Percentiles rank a stretch among this genome's conserved stretches.
Evolutionary conservation across 2,113 vertebrate genomes (phyloP).

Genomic region (Hucho hucho): DNA sequence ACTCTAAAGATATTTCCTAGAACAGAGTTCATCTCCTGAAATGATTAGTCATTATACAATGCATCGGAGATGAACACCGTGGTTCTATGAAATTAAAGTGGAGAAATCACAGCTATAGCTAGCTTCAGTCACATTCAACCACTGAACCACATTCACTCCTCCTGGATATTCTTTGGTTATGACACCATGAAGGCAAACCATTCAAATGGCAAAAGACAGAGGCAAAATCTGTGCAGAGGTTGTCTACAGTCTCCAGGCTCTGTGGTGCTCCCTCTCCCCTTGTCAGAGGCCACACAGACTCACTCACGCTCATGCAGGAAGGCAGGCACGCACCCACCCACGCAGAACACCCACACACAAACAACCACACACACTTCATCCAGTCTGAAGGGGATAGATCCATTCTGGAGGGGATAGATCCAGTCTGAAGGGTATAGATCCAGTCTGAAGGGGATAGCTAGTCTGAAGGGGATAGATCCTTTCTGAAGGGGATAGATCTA

Average conservation of each 20-base stretch:
- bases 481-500: too few species aligned
- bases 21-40: not conserved
- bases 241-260: not conserved
- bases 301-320: too few species aligned
- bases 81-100: too few species aligned
- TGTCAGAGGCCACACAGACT: not conserved
- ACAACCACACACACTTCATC: not conserved
- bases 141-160: not conserved
- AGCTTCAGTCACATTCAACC: not conserved
- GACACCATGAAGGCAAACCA: not conserved
- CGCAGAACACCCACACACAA: not conserved
- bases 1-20: not conserved
- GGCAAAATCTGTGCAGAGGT: not conserved
- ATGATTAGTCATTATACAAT: not conserved
- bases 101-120: not conserved
- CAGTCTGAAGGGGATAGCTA: too few species aligned
- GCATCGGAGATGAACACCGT: too few species aligned
- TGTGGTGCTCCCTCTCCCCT: not conserved
- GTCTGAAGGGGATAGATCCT: too few species aligned
- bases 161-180: not conserved
- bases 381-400: too few species aligned
- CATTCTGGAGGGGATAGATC: too few species aligned
- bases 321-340: not conserved
- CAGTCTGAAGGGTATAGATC: too few species aligned
- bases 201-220: not conserved